Base-by-base conservation (phyloP, 2,888 invertebrate genomes). In the Brachycybe producta region DNA sequence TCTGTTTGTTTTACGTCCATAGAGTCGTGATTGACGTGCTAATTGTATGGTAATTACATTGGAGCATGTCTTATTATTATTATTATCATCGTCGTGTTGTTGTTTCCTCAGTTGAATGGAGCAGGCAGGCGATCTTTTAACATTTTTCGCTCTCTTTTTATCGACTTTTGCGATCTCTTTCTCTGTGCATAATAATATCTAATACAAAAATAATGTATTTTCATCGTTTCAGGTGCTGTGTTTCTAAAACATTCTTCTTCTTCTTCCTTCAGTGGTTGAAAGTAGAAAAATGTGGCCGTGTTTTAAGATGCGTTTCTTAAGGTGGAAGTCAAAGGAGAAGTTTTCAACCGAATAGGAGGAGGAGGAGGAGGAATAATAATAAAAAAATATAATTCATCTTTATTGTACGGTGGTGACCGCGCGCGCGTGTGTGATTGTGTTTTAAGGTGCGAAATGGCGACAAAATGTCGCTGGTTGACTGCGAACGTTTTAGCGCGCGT, bases 1-100 rank as follows among this genome's bases (percentile, higher is more conserved):
- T n/a, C 32, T 30, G 32, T 11, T 30, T n/a, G 32, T 30, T 30
- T 30, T 11, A 30, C 32, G 32, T 11, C n/a, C 8, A 30, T 42
- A 42, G 26, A 28, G 30, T 42, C 19, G 26, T 42, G 43, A 42
- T 28, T 42, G 43, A 42, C 43, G 15, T 24, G 42, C 27, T 42
- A 42, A 42, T 42, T 42, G 27, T 42, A 28, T 42, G 43, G 21
- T 42, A 42, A 42, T 42, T 42, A 28, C 8, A 19, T 17, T 13
- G 23, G 21, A 8, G 21, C 13, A n/a, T 3, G 15, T n/a, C 19
- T 13, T n/a, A 27, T 15, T 23, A 13, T 21, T 39, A 26, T 17
- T 8, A 3, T 15, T 5, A 17, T 26, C 19, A 17, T 26, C 3
- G 8, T 19, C n/a, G 19, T 30, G 30, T 28, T 42, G 21, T 42